Evolutionary conservation across 2,888 invertebrate genomes (phyloP), one percentile per base, ranked within the genome.

Genomic region (Deroplatys truncata): DNA sequence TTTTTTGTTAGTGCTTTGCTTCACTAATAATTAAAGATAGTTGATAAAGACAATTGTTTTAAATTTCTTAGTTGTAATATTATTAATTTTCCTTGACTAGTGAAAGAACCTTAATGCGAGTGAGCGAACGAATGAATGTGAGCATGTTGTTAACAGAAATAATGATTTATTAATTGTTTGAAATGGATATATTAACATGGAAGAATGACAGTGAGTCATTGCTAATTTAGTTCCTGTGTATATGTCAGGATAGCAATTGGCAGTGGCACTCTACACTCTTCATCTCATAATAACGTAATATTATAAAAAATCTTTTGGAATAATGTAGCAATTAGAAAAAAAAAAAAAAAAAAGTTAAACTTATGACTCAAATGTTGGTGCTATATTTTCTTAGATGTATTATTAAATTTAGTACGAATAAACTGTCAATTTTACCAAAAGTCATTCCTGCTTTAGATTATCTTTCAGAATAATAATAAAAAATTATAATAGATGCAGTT

Each of bases 301-400:
- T 31, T 43, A 83, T 35, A 10, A 82, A n/a, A 87, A 31, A 82
- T 86, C 86, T 86, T 31, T 86, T 28, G 82, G 43, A 82, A 86
- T 29, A 82, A 20, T 56, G 82, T 86, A 28, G 31, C 43, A 49
- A 85, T 43, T 25, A 35, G 56, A 3, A 85, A 43, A 56, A 9
- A 3, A 28, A 85, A 31, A 35, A n/a, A 56, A 84, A 1, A 84
- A 15, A 84, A 85, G 13, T 29, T n/a, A 87, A 43, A 83, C 35
- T 87, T 28, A 35, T 87, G 72, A 89, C 85, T 89, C 89, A 85
- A 89, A 85, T 89, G 82, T 89, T 89, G 89, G 89, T 89, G 89
- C 89, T 89, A 85, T 89, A 89, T 89, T 89, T 89, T 89, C 31
- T 25, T 89, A 89, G 89, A 31, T 89, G 84, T 88, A 87, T 87